Percentiles rank a stretch among this genome's conserved stretches.
These are phyloP conservation scores for Pogonophryne albipinna DNA, from an alignment of 2,797 vertebrate genomes.

Conservation along the genomic window DNA sequence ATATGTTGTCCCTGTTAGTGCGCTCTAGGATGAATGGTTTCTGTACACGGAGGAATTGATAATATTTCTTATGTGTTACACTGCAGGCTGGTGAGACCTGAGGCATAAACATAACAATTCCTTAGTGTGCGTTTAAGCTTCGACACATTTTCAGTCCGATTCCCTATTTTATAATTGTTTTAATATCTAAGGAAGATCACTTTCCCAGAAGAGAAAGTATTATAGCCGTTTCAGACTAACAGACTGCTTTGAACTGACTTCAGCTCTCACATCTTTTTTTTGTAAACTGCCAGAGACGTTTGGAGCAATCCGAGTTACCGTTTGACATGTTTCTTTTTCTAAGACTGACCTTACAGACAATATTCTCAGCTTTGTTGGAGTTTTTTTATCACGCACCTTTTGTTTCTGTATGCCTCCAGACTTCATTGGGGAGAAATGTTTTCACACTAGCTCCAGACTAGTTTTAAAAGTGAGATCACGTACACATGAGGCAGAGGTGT, in stretches of 20 bases:
- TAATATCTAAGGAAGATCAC: background rate
- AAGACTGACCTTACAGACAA: background rate
- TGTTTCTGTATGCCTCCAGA: background rate
- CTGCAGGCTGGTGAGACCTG: slow-evolving; percentile 2
- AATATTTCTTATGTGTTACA: slow-evolving; percentile 6
- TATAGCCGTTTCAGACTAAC: slow-evolving; percentile 33
- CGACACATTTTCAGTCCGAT: background rate
- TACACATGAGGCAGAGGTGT: background rate
- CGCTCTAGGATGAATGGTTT: slow-evolving; percentile 12
- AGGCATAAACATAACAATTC: slow-evolving; percentile 16
- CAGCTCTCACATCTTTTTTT: slow-evolving; percentile 26
- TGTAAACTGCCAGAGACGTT: slow-evolving; percentile 14
- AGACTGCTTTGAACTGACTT: slow-evolving; percentile 42
- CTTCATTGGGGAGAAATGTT: slow-evolving; percentile 12
- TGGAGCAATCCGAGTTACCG: background rate
- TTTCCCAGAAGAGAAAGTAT: background rate
- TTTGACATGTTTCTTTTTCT: slow-evolving; percentile 13
- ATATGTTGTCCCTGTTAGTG: background rate
- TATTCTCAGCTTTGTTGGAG: background rate
- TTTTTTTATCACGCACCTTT: background rate
- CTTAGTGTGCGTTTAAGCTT: slow-evolving; percentile 10
- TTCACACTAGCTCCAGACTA: background rate
- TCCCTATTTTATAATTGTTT: background rate
- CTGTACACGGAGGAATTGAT: slow-evolving; percentile 7
- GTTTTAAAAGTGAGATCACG: slow-evolving; percentile 25